A percentile compares a stretch with the other conserved stretches of the same genome.
These are phyloP conservation scores for Tragelaphus strepsiceros DNA, from an alignment of 2,113 vertebrate genomes.

Conservation along the genomic window DNA sequence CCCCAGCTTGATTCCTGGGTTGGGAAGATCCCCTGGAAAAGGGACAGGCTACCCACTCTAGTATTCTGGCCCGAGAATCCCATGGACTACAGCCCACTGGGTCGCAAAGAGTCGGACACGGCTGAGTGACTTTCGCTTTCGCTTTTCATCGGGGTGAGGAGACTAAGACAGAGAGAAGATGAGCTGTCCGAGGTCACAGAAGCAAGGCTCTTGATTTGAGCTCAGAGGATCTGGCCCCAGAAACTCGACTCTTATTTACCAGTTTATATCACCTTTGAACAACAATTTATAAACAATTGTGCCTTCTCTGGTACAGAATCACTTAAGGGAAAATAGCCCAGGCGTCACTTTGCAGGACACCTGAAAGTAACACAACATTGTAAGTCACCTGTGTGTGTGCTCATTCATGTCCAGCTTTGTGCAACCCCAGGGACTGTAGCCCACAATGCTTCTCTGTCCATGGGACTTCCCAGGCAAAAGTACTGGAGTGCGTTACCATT, in stretches of 20 bases:
- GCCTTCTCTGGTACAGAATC: not conserved
- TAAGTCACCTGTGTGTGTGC: fast-evolving
- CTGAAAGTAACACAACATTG: fast-evolving
- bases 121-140: not conserved
- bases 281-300: not conserved
- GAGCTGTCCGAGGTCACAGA: not conserved
- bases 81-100: not conserved
- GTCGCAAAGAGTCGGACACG: fast-evolving
- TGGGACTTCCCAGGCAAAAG: not conserved
- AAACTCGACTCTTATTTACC: not conserved
- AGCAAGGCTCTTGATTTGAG: not conserved
- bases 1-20: not conserved
- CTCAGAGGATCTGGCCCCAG: not conserved
- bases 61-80: not conserved
- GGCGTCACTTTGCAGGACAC: fast-evolving
- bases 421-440: not conserved
- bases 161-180: not conserved
- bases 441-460: not conserved
- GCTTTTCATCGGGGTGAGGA: not conserved
- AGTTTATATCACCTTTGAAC: not conserved
- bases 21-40: not conserved
- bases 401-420: fast-evolving
- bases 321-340: not conserved
- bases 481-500: too few species aligned
- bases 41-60: not conserved